Conservation (phyloP, 1,140 invertebrate genomes). For the Drosophila triauraria region DNA sequence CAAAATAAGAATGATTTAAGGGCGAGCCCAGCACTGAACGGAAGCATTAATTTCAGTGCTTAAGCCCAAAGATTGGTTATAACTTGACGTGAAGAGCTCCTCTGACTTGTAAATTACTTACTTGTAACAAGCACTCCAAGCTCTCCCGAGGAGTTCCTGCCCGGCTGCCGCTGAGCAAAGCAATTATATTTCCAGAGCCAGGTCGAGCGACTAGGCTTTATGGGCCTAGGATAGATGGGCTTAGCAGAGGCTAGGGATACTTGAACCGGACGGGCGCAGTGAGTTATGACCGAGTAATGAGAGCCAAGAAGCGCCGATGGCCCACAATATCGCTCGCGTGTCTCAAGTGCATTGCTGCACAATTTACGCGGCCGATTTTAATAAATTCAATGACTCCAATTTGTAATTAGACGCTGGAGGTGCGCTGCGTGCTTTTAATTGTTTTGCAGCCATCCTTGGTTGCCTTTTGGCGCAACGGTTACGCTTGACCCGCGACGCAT, state of each 20-base stretch:
- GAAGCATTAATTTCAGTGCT: conserved; percentile 3
- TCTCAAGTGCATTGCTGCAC: conserved; percentile 66
- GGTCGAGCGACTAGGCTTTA: conserved; percentile 17
- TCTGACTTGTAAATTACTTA: conserved; percentile 13
- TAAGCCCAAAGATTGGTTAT: not conserved
- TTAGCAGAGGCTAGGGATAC: conserved; percentile 31
- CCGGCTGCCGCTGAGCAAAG: conserved; percentile 1
- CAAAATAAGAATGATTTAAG: not conserved
- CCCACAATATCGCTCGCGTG: conserved; percentile 68
- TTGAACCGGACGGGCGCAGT: conserved; percentile 54
- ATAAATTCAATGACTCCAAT: conserved; percentile 84
- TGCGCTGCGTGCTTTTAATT: conserved; percentile 83
- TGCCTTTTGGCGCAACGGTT: conserved; percentile 84
- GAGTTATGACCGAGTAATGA: conserved; percentile 70
- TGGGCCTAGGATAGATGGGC: conserved; percentile 11
- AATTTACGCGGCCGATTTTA: conserved; percentile 76
- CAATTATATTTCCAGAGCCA: conserved; percentile 34
- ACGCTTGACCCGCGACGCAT: conserved; percentile 71
- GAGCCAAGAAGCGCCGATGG: conserved; percentile 50
- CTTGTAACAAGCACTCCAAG: conserved; percentile 5
- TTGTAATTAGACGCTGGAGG: conserved; percentile 82
- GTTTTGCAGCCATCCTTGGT: conserved; percentile 80
- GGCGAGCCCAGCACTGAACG: not conserved
- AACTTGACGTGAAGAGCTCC: conserved; percentile 18
- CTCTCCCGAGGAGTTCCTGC: conserved; percentile 16